Evolutionary conservation across 23 tunicate genomes (phyloP), one percentile per base, ranked within the genome.

Genomic region (Diplosoma virens): DNA sequence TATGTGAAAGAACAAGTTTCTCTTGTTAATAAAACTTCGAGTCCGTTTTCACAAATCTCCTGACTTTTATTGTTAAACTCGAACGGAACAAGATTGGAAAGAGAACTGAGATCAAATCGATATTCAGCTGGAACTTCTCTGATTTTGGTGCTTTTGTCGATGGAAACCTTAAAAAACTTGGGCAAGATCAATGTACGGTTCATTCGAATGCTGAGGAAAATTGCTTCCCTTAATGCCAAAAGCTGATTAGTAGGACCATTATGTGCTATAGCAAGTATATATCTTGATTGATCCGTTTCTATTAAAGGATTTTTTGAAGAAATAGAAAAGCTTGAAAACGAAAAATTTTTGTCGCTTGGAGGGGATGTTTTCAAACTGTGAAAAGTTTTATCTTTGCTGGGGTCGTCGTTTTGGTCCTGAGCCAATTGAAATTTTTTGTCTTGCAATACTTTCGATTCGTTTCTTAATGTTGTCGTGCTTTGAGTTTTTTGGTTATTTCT

Each of bases 221-320:
- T 30, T 3, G 75, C 32, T 30, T 79, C 83, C 24, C 83, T 52
- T 28, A 79, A 63, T 22, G 75, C 83, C 31, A 79, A 65, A 3
- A 79, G 53, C 22, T 79, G 83, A 41, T 79, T 79, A 32, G 70
- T 79, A 6, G 83, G 83, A 2, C 83, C 83, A 33, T 79, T 79
- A n/a, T 27, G 35, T 7, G 69, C 65, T 6, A 79, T 47, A n/a
- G 83, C 56, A 63, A 65, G 25, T 9, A 79, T 32, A 66, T 32
- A 79, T 9, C 75, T 47, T 3, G 25, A 29, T 9, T 41, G 74
- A 25, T 79, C 59, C 27, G 69, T 37, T 17, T 79, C 0, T 0
- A 79, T 79, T 0, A 66, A 25, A 20, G 83, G 83, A 6, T 59
- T 77, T 17, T 4, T 20, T 56, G 63, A 6, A 56, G n/a, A n/a